Conservation (phyloP, 2,113 vertebrate genomes). For the Catharus minimus region DNA sequence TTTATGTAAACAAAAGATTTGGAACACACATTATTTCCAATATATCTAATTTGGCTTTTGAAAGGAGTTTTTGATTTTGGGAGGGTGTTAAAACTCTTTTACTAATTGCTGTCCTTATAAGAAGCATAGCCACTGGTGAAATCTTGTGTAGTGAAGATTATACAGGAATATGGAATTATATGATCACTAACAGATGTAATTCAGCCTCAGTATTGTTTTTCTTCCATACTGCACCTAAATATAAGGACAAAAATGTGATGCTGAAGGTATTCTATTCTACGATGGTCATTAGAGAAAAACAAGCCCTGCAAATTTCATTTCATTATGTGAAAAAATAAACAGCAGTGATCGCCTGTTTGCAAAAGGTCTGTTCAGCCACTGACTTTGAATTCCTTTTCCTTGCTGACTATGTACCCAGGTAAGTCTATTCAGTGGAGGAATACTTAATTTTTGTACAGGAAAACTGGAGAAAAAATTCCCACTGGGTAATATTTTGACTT, state of each 20-base stretch:
- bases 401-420: background rate
- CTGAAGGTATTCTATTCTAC: background rate
- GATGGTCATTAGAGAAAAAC: background rate
- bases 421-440: background rate
- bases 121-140: background rate
- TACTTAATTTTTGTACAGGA: background rate
- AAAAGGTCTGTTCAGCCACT: background rate
- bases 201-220: background rate
- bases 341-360: accelerated
- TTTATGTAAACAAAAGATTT: background rate
- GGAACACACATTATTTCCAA: background rate
- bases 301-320: background rate
- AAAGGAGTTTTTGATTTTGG: background rate
- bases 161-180: background rate
- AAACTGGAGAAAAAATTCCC: background rate
- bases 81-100: background rate
- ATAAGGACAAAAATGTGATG: background rate
- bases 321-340: background rate
- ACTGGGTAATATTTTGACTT: background rate
- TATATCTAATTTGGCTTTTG: background rate
- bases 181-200: background rate
- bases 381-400: background rate
- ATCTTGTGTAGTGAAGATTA: background rate
- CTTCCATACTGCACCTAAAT: background rate
- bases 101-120: background rate